Evolutionary conservation across 2,888 invertebrate species (phyloP).

Genomic region (Cecidostiba fungosa): DNA sequence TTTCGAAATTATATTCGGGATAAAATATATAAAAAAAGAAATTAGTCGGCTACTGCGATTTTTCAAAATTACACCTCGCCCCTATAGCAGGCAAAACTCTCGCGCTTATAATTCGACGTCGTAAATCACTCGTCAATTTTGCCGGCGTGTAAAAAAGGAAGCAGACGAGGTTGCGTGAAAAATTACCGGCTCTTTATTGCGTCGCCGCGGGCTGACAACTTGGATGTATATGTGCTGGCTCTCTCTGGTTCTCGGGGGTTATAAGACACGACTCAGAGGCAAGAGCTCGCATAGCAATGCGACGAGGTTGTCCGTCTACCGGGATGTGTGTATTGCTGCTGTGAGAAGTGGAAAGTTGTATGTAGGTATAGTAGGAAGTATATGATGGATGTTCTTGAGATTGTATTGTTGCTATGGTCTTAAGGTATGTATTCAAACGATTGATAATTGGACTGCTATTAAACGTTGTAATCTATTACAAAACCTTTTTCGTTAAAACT

Average conservation of each 20-base stretch:
- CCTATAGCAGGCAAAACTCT: background rate
- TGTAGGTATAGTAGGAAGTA: too few relatives aligned
- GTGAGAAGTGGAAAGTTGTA: too few relatives aligned
- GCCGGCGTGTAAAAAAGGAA: background rate
- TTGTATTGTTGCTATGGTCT: too few relatives aligned
- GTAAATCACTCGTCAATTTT: conserved; percentile 7
- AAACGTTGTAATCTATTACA: too few relatives aligned
- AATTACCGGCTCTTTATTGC: conserved; percentile 15
- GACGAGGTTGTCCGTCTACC: background rate
- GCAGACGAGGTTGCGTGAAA: background rate
- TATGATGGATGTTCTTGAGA: too few relatives aligned
- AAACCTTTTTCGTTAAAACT: too few relatives aligned
- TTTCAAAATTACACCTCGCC: background rate
- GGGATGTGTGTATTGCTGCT: background rate
- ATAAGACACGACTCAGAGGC: background rate
- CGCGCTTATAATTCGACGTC: background rate
- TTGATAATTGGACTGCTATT: too few relatives aligned
- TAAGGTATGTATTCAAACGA: too few relatives aligned
- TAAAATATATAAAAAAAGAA: too few relatives aligned
- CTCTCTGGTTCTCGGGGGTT: background rate
- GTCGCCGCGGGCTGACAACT: conserved; percentile 6
- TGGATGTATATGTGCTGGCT: background rate
- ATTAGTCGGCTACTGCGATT: background rate
- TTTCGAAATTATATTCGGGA: too few relatives aligned
- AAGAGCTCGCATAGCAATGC: conserved; percentile 4